phyloP scores from a whole-genome alignment of 2,888 invertebrate species.

The Leptinotarsa rubiginosa region DNA sequence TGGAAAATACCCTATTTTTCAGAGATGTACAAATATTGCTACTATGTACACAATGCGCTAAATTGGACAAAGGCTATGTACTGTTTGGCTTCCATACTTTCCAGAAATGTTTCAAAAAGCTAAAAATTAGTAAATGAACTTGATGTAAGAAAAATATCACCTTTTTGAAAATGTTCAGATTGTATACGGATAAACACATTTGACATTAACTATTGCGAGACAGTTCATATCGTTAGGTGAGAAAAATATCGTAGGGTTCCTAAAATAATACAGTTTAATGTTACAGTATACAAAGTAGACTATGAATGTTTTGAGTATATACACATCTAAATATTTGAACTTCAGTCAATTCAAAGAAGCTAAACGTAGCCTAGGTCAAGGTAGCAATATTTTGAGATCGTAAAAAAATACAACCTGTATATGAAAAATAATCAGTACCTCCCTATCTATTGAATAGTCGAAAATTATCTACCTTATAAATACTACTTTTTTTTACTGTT shows the following conservation, averaged over 20 bases:
- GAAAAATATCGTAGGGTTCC: too few relatives aligned
- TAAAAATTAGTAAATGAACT: background rate
- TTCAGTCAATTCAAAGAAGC: conserved; percentile 34
- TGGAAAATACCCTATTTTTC: background rate
- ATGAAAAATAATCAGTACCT: conserved; percentile 49
- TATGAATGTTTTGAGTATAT: too few relatives aligned
- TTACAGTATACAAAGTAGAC: too few relatives aligned
- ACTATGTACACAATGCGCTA: background rate
- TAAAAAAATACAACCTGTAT: conserved; percentile 12
- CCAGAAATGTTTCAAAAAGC: background rate
- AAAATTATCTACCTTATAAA: conserved; percentile 58
- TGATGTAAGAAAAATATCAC: too few relatives aligned
- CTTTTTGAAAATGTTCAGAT: background rate
- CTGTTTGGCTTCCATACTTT: background rate
- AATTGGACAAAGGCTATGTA: background rate
- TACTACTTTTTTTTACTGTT: conserved; percentile 57
- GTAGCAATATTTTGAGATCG: background rate
- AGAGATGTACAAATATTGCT: background rate
- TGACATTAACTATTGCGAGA: too few relatives aligned
- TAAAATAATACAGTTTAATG: too few relatives aligned
- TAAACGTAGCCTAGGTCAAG: background rate
- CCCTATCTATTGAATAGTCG: conserved; percentile 53
- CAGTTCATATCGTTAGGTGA: too few relatives aligned
- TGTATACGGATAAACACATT: too few relatives aligned
- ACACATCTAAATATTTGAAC: conserved; percentile 9